phyloP scores from a whole-genome alignment of 2,797 vertebrate genomes.

The Myotis vivesi region DNA sequence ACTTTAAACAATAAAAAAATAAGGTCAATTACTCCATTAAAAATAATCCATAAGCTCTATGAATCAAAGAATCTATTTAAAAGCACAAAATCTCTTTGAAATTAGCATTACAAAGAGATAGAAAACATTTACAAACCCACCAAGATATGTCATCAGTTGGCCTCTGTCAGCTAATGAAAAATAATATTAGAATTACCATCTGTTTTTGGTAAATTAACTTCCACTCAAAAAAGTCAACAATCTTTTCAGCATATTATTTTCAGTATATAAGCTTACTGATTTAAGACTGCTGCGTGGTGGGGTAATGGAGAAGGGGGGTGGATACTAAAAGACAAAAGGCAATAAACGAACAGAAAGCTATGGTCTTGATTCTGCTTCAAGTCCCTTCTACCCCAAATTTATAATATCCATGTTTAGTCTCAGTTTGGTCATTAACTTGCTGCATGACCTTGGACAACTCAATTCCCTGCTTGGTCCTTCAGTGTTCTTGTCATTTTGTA shows the following conservation, averaged over 20 bases:
- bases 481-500: background rate
- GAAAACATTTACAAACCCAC: background rate
- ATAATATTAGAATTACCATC: background rate
- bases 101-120: background rate
- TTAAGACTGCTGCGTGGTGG: background rate
- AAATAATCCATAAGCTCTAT: background rate
- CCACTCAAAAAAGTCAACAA: background rate
- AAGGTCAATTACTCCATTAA: background rate
- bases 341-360: background rate
- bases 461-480: background rate
- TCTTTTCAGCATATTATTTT: constrained; percentile 10
- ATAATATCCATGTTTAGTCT: background rate
- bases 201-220: background rate
- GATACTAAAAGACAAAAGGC: background rate
- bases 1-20: background rate
- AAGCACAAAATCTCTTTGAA: background rate
- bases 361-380: background rate
- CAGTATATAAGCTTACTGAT: background rate
- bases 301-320: background rate
- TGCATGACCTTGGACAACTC: background rate
- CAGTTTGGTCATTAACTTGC: background rate
- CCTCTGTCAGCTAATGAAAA: background rate
- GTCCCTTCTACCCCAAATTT: background rate
- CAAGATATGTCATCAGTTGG: background rate
- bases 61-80: constrained; percentile 14